phyloP scores from a whole-genome alignment of 2,888 invertebrate species.

The Cataglyphis rosenhaueri region DNA sequence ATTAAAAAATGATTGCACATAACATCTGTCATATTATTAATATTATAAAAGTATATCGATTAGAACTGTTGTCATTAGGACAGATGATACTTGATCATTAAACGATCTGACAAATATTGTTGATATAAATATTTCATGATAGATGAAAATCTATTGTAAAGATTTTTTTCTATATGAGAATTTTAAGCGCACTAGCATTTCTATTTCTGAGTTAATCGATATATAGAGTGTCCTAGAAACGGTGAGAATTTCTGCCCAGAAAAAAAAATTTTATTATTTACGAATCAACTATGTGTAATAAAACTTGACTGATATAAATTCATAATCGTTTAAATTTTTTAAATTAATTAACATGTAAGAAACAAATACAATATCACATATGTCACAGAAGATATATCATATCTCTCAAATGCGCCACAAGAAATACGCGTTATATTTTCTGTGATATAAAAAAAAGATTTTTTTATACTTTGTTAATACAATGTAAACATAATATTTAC shows the following conservation, averaged over 20 bases:
- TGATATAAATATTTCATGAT: neutral
- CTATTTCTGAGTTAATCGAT: conserved; percentile 45
- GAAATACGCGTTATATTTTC: neutral
- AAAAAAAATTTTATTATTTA: conserved; percentile 23
- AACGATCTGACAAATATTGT: neutral
- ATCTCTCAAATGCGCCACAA: neutral
- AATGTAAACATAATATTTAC: neutral
- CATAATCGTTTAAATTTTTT: neutral
- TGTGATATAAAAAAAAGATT: neutral
- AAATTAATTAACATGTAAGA: conserved; percentile 21
- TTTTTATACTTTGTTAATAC: neutral
- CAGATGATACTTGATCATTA: neutral
- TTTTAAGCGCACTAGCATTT: conserved; percentile 36
- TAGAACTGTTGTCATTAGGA: neutral
- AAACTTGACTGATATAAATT: conserved; percentile 11
- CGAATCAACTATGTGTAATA: conserved; percentile 15
- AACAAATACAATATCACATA: neutral
- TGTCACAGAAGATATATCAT: neutral
- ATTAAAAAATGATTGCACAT: neutral
- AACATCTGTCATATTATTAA: neutral
- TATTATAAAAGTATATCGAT: neutral
- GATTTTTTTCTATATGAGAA: neutral
- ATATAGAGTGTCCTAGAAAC: conserved; percentile 43
- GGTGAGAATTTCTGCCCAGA: conserved; percentile 31
- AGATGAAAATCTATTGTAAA: conserved; percentile 21